Percentiles rank a stretch among this genome's conserved stretches.
These are phyloP conservation scores for Leptinotarsa rubiginosa DNA, from an alignment of 2,888 invertebrate genomes.

Conservation along the genomic window DNA sequence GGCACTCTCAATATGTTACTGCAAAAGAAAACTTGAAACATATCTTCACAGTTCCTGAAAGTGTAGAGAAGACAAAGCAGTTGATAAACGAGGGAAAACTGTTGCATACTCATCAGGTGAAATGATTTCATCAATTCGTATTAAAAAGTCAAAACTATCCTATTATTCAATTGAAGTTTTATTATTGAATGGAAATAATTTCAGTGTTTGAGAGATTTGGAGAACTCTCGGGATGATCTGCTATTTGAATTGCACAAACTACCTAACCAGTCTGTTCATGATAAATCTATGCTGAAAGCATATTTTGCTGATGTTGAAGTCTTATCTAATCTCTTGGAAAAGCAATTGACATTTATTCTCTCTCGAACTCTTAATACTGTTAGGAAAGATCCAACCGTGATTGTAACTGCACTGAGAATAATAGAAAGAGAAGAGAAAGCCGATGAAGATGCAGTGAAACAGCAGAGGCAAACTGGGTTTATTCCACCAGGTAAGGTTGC, in stretches of 20 bases:
- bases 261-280: slow-evolving; percentile 89
- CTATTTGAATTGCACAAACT: slow-evolving; percentile 93
- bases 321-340: slow-evolving; percentile 88
- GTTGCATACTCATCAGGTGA: slow-evolving; percentile 90
- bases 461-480: slow-evolving; percentile 86
- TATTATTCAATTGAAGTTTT: not conserved
- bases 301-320: slow-evolving; percentile 97
- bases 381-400: slow-evolving; percentile 92
- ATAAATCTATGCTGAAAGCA: slow-evolving; percentile 91
- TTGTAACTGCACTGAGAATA: slow-evolving; percentile 95
- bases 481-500: slow-evolving; percentile 80
- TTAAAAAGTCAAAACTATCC: no score
- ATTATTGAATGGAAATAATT: slow-evolving; percentile 50
- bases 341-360: slow-evolving; percentile 90
- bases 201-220: slow-evolving; percentile 91
- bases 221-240: slow-evolving; percentile 95
- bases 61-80: slow-evolving; percentile 92
- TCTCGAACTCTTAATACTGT: slow-evolving; percentile 94
- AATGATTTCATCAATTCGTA: not conserved
- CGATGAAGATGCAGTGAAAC: slow-evolving; percentile 85
- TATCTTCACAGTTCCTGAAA: slow-evolving; percentile 97
- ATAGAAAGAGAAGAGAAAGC: slow-evolving; percentile 97
- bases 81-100: slow-evolving; percentile 96
- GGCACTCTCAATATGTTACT: slow-evolving; percentile 96
- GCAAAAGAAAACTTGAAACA: slow-evolving; percentile 98